phyloP scores from a whole-genome alignment of 2,888 invertebrate species.

The Agrochola macilenta region DNA sequence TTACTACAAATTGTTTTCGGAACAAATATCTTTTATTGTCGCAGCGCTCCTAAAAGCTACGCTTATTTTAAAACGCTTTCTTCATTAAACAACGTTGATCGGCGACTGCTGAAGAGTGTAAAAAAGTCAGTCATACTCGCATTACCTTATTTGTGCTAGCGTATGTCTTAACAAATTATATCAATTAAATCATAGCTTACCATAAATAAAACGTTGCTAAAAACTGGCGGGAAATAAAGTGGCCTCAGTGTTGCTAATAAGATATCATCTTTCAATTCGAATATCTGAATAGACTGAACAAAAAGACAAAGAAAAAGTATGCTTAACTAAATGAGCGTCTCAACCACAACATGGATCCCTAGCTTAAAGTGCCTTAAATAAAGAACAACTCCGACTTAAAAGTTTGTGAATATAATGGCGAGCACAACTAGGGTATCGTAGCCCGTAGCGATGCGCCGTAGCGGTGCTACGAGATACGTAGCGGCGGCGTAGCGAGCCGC shows the following conservation, averaged over 20 bases:
- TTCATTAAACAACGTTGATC: background rate
- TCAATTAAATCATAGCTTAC: background rate
- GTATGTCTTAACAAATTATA: background rate
- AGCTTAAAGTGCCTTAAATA: conserved; percentile 47
- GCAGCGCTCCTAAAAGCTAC: conserved; percentile 8
- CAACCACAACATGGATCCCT: conserved; percentile 29
- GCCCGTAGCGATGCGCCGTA: conserved; percentile 68
- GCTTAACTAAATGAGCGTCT: conserved; percentile 31
- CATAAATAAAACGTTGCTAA: no score
- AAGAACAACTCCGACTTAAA: conserved; percentile 55
- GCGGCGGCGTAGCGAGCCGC: conserved; percentile 64
- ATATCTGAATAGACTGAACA: background rate
- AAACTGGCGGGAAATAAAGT: background rate
- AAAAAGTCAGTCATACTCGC: background rate
- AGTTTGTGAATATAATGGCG: conserved; percentile 57
- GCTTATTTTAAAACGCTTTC: background rate
- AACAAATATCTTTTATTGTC: conserved; percentile 30
- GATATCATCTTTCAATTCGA: background rate
- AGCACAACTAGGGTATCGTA: conserved; percentile 60
- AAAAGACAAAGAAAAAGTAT: conserved; percentile 3
- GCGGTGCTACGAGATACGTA: conserved; percentile 58
- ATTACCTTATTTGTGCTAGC: background rate
- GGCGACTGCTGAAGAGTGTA: background rate
- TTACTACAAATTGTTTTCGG: conserved; percentile 52
- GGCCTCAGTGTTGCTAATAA: background rate